A percentile compares a stretch with the other conserved stretches of the same genome.
Evolutionary conservation across 1,140 invertebrate genomes (phyloP).

Genomic region (Drosophila elegans): DNA sequence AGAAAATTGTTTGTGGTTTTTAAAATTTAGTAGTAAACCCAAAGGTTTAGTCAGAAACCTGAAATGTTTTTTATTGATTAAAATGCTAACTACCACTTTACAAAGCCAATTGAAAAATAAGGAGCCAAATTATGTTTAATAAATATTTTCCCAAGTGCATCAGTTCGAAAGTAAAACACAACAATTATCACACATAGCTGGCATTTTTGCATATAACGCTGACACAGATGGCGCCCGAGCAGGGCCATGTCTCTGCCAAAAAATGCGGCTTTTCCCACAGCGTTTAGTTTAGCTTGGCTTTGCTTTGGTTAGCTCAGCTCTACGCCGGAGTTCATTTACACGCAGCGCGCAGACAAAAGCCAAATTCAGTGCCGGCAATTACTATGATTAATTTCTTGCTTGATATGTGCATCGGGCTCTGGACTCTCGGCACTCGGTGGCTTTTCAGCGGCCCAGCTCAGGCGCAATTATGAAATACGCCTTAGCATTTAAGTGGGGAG

Average conservation of each 20-base stretch:
- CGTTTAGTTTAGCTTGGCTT: no score
- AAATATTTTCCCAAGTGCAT: constrained; percentile 10
- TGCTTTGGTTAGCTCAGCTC: constrained; percentile 10
- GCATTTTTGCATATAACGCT: constrained; percentile 70
- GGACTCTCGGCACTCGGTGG: constrained; percentile 3
- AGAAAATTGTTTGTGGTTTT: no score
- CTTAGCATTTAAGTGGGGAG: constrained; percentile 65
- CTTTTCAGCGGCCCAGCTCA: constrained; percentile 11
- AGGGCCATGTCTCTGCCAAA: constrained; percentile 54
- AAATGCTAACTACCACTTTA: no score
- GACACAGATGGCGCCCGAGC: constrained; percentile 72
- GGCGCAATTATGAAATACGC: constrained; percentile 77
- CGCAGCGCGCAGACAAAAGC: constrained; percentile 59
- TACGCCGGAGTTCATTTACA: constrained; percentile 75
- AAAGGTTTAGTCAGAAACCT: no score
- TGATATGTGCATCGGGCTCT: constrained; percentile 46
- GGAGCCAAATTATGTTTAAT: no score
- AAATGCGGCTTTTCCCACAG: constrained; percentile 72
- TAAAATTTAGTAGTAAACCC: no score
- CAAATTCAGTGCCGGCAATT: constrained; percentile 49
- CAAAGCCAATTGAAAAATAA: no score
- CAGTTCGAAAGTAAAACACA: constrained; percentile 59
- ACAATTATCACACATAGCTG: constrained; percentile 63
- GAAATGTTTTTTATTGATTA: no score
- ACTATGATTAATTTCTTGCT: constrained; percentile 71